Evolutionary conservation across 2,888 invertebrate genomes (phyloP), one percentile per base, ranked within the genome.

Genomic region (Omphaloscelis lunosa): DNA sequence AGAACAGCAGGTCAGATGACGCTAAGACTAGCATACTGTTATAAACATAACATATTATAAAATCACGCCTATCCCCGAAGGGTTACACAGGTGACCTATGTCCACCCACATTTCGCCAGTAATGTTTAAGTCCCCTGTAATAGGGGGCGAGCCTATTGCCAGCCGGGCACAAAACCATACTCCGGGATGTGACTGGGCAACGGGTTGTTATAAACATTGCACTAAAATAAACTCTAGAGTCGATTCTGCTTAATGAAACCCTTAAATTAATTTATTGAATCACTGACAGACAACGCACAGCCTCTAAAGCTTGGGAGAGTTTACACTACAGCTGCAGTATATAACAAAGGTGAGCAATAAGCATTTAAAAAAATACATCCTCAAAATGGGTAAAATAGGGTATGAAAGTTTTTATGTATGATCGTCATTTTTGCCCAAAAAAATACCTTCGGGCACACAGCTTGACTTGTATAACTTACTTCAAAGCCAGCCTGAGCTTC

Each of bases 401-500:
- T 23, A 29, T 23, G 20, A 15, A 27, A 27, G 4, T 27, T 27
- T 20, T 8, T 15, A 27, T 58, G 27, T 15, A 15, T 58, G 27
- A 58, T 58, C 2, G 27, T 7, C 27, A 58, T 27, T 27, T 58
- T 12, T 12, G 0, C 11, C 20, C 1, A 45, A 7, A 7, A 11
- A 12, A 27, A 20, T 45, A 20, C 20, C 15, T 29, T 67, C 2
- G 12, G 20, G 23, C 56, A 34, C 59, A 34, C 34, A 53, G 9
- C 23, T 34, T n/a, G n/a, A 34, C 17, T 41, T 4, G 20, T 45
- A 48, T 20, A 78, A 97, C 98, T 97, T 95, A 99, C 99, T 98
- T 99, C 58, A 98, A 92, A 71, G 98, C 97, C 76, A 98, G 95
- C 89, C 98, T 97, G 41, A 99, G 91, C 93, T 98, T 98, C 89